Base-by-base conservation (phyloP, 2,797 vertebrate species). In the Heliangelus exortis region DNA sequence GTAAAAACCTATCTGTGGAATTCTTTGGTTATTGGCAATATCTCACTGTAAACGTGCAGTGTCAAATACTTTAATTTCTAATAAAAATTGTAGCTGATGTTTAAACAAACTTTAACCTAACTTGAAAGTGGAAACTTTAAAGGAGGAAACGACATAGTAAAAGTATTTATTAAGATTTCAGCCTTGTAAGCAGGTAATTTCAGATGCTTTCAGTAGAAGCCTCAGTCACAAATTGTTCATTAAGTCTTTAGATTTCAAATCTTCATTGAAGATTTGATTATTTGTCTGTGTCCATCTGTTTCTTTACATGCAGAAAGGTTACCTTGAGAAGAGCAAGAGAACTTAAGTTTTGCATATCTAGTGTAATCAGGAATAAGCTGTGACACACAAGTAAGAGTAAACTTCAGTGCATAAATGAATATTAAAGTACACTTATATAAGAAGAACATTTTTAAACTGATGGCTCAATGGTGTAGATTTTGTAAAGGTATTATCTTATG, bases 391-490 rank as follows among this genome's bases (percentile, higher is more conserved):
- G 74, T 67, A 89, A 80, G 54, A 75, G 62, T 65, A 80, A 75
- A 63, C 36, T 74, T 51, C 83, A 83, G 34, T 92, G 45, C 76
- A 91, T 69, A 92, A 91, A 87, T 68, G 29, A 50, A 11, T 92
- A 26, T 84, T 58, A 75, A 92, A 88, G 71, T 75, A 33, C 23
- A 31, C 58, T 95, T 94, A 91, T 5, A 9, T 94, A 96, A 93
- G 77, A 55, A 76, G 59, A 39, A 25, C 92, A 72, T 91, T 95
- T 85, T 95, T 62, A 75, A 92, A 71, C 39, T 50, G 33, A 33
- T 85, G 75, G 50, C 33, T 65, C 87, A 87, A 28, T 73, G 15
- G 25, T 78, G 31, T 90, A 84, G 71, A 48, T 91, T 93, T 92
- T 86, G 31, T 86, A 58, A 71, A 73, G 58, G 39, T 33, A 31